Evolutionary conservation across 2,888 invertebrate species (phyloP).

Genomic region (Lepidocyrtoides sp.): DNA sequence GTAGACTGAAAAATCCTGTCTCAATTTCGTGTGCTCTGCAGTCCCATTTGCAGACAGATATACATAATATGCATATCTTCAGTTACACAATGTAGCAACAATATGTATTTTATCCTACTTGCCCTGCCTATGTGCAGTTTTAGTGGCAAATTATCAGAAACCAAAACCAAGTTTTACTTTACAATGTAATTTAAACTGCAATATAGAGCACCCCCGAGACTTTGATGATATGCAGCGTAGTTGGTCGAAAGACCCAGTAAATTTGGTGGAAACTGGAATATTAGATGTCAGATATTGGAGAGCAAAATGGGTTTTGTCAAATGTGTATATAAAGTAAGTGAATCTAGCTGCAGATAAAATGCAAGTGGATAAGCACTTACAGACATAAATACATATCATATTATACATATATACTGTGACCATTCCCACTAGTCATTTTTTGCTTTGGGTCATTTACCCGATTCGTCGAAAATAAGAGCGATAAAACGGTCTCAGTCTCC

Average conservation of each 20-base stretch:
- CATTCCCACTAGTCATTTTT: too few species aligned
- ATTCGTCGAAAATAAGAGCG: not conserved
- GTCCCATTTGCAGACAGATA: too few species aligned
- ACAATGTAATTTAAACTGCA: not conserved
- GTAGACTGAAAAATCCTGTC: not conserved
- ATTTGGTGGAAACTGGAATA: not conserved
- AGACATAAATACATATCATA: too few species aligned
- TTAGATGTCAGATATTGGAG: not conserved
- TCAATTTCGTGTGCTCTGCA: not conserved
- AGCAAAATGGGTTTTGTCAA: not conserved
- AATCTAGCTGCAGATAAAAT: not conserved
- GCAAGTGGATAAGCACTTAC: too few species aligned
- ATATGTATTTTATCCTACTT: too few species aligned
- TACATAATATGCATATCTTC: too few species aligned
- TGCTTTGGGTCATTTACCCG: constrained; percentile 38
- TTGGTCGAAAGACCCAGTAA: not conserved
- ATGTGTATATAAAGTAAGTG: not conserved
- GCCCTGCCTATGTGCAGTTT: not conserved
- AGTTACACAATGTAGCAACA: not conserved
- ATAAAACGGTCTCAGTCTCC: not conserved
- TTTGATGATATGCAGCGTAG: constrained; percentile 9
- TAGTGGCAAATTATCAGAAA: not conserved
- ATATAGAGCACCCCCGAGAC: constrained; percentile 41
- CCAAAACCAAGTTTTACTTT: not conserved
- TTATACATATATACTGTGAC: not conserved